Conservation (phyloP, 2,797 vertebrate species). For the Danio tinwini region DNA sequence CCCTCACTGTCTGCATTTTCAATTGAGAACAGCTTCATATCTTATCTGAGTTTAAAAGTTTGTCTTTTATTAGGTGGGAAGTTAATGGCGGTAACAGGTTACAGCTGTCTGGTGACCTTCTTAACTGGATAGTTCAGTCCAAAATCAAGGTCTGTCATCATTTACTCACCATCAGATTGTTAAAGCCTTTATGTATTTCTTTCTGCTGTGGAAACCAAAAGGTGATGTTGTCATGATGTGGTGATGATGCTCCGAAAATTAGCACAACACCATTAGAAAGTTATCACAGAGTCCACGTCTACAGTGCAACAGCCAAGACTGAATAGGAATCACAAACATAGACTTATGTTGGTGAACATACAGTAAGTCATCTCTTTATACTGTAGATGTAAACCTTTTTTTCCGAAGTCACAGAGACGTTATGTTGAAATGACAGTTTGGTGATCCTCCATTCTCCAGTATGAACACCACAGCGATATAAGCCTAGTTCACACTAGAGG, state of each 20-base stretch:
- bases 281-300: not conserved
- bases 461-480: too few species aligned
- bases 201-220: not conserved
- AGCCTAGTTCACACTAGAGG: too few species aligned
- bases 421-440: too few species aligned
- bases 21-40: not conserved
- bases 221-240: not conserved
- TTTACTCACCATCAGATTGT: conserved; percentile 2
- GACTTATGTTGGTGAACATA: too few species aligned
- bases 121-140: not conserved
- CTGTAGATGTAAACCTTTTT: too few species aligned
- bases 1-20: not conserved
- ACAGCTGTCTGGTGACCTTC: conserved; percentile 1
- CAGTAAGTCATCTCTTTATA: too few species aligned
- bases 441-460: too few species aligned
- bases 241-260: not conserved
- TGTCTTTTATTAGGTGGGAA: conserved; percentile 22
- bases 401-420: too few species aligned
- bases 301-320: too few species aligned
- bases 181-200: not conserved
- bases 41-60: not conserved
- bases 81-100: conserved; percentile 1
- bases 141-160: not conserved
- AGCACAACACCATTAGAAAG: not conserved
- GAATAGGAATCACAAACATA: too few species aligned